phyloP scores from a whole-genome alignment of 2,888 invertebrate genomes.

The Aleiodes alternator region DNA sequence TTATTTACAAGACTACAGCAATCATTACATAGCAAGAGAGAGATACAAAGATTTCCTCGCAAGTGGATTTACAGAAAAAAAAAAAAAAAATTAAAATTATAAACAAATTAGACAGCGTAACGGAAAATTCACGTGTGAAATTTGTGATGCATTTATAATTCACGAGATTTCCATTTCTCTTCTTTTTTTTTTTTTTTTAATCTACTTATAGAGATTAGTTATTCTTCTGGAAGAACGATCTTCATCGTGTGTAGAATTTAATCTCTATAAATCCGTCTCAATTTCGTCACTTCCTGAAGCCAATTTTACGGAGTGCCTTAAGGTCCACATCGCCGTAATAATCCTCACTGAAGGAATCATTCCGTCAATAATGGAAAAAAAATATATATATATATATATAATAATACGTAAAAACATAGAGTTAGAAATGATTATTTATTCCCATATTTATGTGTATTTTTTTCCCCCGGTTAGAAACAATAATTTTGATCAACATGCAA shows the following conservation, averaged over 20 bases:
- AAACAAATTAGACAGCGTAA: constrained; percentile 32
- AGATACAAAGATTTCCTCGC: not conserved
- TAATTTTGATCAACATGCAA: constrained; percentile 22
- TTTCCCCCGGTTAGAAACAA: constrained; percentile 18
- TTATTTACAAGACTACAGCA: too few relatives aligned
- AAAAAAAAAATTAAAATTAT: not conserved
- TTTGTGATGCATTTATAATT: constrained; percentile 24
- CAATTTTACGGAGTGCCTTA: constrained; percentile 90
- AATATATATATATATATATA: not conserved
- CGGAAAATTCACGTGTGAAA: constrained; percentile 42
- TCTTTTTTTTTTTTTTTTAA: constrained; percentile 14
- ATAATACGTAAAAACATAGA: not conserved
- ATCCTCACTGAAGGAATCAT: constrained; percentile 83
- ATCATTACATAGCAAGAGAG: too few relatives aligned
- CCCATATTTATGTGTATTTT: not conserved
- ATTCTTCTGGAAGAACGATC: constrained; percentile 37
- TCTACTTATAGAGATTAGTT: constrained; percentile 2
- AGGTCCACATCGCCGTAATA: constrained; percentile 94
- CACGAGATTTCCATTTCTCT: constrained; percentile 31
- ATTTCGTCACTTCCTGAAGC: constrained; percentile 78
- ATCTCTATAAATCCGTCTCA: not conserved
- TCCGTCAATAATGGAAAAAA: constrained; percentile 12
- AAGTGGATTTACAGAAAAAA: not conserved
- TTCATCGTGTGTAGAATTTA: constrained; percentile 36
- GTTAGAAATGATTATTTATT: not conserved